These are phyloP conservation scores for Ornithoptera alexandrae DNA, from an alignment of 2,888 invertebrate species.

Conservation along the genomic window DNA sequence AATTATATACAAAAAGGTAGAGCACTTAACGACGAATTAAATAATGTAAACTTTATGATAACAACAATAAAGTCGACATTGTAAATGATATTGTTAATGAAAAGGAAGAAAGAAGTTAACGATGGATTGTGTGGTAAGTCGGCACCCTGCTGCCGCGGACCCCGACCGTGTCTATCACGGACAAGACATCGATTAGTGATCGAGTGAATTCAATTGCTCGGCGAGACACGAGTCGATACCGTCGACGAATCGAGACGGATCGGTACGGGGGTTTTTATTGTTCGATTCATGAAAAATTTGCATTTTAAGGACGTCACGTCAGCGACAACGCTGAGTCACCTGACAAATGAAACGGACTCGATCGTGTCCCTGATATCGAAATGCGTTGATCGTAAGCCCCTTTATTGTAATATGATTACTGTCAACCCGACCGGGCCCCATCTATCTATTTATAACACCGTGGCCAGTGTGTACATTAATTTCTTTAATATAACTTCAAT, in stretches of 20 bases:
- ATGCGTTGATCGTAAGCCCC: constrained; percentile 78
- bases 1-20: constrained; percentile 73
- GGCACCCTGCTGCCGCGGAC: constrained; percentile 79
- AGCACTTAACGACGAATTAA: constrained; percentile 59
- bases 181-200: constrained; percentile 81
- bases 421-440: constrained; percentile 52
- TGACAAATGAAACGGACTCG: constrained; percentile 74
- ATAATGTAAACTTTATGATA: constrained; percentile 63
- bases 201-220: constrained; percentile 80
- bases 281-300: constrained; percentile 77
- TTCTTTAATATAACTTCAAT: not conserved
- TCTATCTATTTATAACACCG: not conserved
- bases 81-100: constrained; percentile 67
- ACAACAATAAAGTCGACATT: constrained; percentile 67
- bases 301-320: constrained; percentile 79
- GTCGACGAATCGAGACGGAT: constrained; percentile 70
- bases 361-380: constrained; percentile 72
- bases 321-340: constrained; percentile 77
- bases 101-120: constrained; percentile 78
- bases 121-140: constrained; percentile 81
- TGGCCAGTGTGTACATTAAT: not conserved
- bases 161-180: constrained; percentile 79
- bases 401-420: constrained; percentile 76
- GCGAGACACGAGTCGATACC: constrained; percentile 75
- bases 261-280: constrained; percentile 72